Base-by-base conservation (phyloP, 2,113 vertebrate species). In the Apeltes quadracus region DNA sequence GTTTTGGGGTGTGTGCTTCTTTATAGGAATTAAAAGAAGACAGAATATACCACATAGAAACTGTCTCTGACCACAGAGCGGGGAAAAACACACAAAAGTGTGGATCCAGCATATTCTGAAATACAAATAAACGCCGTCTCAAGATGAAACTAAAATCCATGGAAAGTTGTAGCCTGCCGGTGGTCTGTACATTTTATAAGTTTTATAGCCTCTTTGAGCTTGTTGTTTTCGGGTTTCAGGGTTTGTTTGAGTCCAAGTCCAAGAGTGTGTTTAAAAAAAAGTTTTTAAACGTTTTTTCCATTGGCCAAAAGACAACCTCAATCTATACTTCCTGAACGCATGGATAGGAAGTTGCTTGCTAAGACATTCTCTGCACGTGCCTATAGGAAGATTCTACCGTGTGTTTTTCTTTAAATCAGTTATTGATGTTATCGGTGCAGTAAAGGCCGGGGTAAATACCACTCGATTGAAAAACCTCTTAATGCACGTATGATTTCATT, bases 111-210 rank as follows among this genome's bases (percentile, higher is more conserved):
- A 69, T 75, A 85, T 71, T 67, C 61, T 75, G 61, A 76, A 73
- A 67, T 78, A 61, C 80, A 81, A 83, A 22, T 29, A 11, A 72
- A 78, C 50, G 72, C 58, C 65, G 72, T 76, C 66, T 76, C 25
- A 56, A 56, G 78, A 85, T 78, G 75, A 48, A 63, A 82, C 23
- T 48, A 46, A 41, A 27, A 55, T 61, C 62, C 64, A 63, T 72
- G 78, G 85, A 89, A 88, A 89, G 87, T 79, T 70, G 69, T 12
- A 84, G 72, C 18, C 56, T 67, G 11, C 50, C 51, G 76, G 84
- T 56, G 88, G 84, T 88, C 76, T 83, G 64, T 61, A 50, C 4
- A 51, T 68, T 50, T 46, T 56, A 55, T 51, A 53, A 23, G n/a
- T 8, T 25, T 3, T 27, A 12, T n/a, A 38, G 27, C 13, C 2